A percentile compares a stretch with the other conserved stretches of the same genome.
Evolutionary conservation across 2,113 vertebrate genomes (phyloP).

Genomic region (Centrocercus urophasianus): DNA sequence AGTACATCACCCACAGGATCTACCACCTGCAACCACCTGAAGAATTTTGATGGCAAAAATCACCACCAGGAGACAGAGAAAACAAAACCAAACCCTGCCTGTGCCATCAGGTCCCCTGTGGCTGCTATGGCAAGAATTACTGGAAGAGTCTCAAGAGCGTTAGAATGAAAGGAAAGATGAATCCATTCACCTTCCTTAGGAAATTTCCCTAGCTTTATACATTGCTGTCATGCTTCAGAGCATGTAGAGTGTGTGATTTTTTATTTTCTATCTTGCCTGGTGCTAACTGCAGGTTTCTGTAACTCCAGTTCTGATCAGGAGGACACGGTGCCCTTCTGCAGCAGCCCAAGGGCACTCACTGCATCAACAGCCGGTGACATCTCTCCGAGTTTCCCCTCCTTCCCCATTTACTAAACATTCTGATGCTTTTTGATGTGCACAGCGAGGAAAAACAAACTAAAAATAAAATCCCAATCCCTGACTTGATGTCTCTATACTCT

Average conservation of each 20-base stretch:
- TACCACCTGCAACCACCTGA: neutral
- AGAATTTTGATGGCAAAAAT: neutral
- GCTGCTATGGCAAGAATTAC: fast-evolving
- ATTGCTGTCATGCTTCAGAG: neutral
- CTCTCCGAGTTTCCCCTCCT: neutral
- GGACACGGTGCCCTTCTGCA: neutral
- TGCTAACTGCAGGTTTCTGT: neutral
- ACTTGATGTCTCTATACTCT: neutral
- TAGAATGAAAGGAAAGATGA: neutral
- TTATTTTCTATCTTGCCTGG: neutral
- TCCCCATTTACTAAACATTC: neutral
- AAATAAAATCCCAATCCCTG: neutral
- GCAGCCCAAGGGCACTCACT: neutral
- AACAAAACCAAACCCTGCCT: fast-evolving
- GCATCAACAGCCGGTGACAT: neutral
- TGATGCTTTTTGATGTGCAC: neutral
- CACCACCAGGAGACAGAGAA: neutral
- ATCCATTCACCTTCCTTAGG: neutral
- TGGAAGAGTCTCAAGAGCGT: fast-evolving
- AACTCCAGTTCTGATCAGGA: neutral
- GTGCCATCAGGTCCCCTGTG: fast-evolving
- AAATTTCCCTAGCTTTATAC: neutral
- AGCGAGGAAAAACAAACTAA: neutral
- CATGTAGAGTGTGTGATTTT: fast-evolving
- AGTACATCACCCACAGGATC: neutral